These are phyloP conservation scores for Pinna nobilis DNA, from an alignment of 1,140 invertebrate genomes.

Conservation along the genomic window DNA sequence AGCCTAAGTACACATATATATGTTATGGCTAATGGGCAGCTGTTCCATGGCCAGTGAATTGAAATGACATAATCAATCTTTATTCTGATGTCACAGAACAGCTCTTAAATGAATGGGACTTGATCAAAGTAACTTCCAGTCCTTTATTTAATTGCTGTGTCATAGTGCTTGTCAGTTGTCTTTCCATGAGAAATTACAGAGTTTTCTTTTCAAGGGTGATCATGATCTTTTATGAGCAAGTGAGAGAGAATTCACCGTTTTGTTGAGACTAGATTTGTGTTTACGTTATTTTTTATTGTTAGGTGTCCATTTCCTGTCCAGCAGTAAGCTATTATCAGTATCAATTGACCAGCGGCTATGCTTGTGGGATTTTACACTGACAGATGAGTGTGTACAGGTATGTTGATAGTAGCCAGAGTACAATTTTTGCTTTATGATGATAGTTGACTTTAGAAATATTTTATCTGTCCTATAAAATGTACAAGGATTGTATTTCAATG, in stretches of 20 bases:
- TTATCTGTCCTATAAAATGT: not conserved
- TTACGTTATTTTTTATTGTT: conserved; percentile 2
- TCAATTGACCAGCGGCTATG: conserved; percentile 62
- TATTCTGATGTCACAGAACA: not conserved
- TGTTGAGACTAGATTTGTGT: not conserved
- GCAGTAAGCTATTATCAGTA: conserved; percentile 46
- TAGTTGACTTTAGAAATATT: not conserved
- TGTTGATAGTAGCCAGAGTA: not conserved
- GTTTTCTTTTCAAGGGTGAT: not conserved
- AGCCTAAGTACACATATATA: too few species aligned
- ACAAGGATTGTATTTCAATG: not conserved
- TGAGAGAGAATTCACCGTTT: conserved; percentile 2
- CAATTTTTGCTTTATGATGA: not conserved
- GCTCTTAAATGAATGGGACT: not conserved
- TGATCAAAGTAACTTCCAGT: not conserved
- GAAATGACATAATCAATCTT: not conserved
- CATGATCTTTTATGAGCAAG: not conserved
- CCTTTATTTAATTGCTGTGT: not conserved
- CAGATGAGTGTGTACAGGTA: not conserved
- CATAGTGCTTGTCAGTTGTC: not conserved
- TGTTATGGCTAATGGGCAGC: not conserved
- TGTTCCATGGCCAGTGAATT: not conserved
- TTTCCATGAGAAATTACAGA: not conserved
- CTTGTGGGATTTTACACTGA: conserved; percentile 44
- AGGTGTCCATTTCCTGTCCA: conserved; percentile 50